phyloP scores from a whole-genome alignment of 1,140 invertebrate genomes.

The Ladona fulva region DNA sequence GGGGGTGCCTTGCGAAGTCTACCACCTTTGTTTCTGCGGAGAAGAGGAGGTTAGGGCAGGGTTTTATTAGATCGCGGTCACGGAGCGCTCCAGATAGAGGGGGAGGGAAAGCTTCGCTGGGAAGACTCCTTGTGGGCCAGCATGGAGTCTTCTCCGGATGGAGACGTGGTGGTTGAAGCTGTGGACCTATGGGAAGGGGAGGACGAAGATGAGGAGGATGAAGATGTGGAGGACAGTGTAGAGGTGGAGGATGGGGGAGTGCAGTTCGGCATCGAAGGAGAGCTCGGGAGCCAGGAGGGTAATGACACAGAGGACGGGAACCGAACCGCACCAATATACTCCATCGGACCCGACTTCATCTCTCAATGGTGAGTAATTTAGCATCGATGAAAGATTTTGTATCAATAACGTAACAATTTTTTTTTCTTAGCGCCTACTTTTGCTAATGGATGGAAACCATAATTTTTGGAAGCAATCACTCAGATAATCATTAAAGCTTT shows the following conservation, averaged over 20 bases:
- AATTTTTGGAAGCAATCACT: too few species aligned
- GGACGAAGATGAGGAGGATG: neutral
- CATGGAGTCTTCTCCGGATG: neutral
- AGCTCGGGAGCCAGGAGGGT: neutral
- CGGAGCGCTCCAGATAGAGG: too few species aligned
- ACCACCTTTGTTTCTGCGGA: neutral
- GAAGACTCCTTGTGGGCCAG: neutral
- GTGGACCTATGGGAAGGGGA: neutral
- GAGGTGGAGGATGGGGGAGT: neutral
- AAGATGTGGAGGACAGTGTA: neutral
- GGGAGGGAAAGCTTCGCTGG: neutral
- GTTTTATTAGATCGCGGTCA: neutral
- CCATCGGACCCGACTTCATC: constrained; percentile 56
- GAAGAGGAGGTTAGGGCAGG: neutral
- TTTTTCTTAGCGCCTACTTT: too few species aligned
- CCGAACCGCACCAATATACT: constrained; percentile 49
- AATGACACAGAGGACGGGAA: neutral
- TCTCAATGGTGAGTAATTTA: constrained; percentile 59
- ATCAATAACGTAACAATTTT: too few species aligned
- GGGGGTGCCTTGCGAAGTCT: neutral
- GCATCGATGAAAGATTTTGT: too few species aligned
- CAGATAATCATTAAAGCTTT: too few species aligned
- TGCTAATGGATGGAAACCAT: too few species aligned
- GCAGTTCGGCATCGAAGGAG: neutral
- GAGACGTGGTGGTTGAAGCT: neutral